phyloP scores from a whole-genome alignment of 2,797 vertebrate species.

The Clangula hyemalis region DNA sequence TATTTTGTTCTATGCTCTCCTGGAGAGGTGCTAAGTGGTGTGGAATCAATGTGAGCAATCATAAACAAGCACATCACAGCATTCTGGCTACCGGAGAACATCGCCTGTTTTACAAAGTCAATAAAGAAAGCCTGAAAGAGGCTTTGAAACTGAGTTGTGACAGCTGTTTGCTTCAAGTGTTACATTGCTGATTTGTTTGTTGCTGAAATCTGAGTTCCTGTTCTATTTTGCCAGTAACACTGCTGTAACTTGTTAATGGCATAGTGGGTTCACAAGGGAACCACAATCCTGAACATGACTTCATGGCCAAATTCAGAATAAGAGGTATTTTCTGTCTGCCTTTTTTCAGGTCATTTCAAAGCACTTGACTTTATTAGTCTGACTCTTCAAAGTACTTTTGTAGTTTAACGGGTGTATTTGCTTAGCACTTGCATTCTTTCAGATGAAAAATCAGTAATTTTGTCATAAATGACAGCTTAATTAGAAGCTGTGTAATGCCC shows the following conservation, averaged over 20 bases:
- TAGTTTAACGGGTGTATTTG: not conserved
- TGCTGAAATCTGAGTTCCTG: not conserved
- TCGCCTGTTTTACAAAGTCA: not conserved
- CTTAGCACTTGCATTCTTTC: not conserved
- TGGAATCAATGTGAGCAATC: not conserved
- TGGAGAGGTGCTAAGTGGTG: not conserved
- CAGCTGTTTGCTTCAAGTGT: not conserved
- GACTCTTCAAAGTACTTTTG: not conserved
- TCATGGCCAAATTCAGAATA: not conserved
- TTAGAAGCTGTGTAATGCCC: not conserved
- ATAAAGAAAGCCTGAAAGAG: not conserved
- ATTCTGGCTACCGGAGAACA: not conserved
- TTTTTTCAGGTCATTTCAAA: constrained; percentile 9
- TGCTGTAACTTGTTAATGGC: not conserved
- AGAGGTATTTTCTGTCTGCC: not conserved
- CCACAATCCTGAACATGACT: not conserved
- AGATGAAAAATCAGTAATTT: not conserved
- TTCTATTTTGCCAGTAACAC: not conserved
- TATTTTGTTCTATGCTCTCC: not conserved
- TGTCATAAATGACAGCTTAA: not conserved
- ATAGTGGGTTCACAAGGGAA: not conserved
- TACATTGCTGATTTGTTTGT: not conserved
- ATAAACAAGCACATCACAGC: not conserved
- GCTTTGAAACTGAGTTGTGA: not conserved
- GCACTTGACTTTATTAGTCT: not conserved